Percentiles rank a stretch among this genome's conserved stretches.
phyloP scores from a whole-genome alignment of 2,797 vertebrate genomes.

The Cheracebus regulus region DNA sequence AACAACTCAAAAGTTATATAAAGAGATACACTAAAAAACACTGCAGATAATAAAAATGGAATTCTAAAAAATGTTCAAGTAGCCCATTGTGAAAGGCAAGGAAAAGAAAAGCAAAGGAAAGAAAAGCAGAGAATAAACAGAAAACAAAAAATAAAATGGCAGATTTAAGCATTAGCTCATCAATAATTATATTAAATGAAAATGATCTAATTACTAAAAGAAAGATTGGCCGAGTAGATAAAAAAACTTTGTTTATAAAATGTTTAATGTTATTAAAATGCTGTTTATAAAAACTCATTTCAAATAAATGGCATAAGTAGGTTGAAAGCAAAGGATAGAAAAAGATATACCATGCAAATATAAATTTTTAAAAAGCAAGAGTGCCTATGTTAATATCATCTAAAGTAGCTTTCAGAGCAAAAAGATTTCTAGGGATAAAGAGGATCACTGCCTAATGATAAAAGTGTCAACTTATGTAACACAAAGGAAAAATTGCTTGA shows the following conservation, averaged over 20 bases:
- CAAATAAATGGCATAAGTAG: background rate
- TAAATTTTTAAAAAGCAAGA: background rate
- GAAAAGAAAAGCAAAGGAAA: background rate
- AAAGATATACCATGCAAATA: background rate
- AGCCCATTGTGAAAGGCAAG: background rate
- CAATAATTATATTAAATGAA: background rate
- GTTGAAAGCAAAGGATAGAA: background rate
- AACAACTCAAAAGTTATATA: background rate
- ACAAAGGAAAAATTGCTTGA: too few species aligned
- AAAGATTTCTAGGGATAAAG: background rate
- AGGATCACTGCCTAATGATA: background rate
- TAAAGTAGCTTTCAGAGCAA: background rate
- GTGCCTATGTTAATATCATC: background rate
- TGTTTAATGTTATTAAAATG: background rate
- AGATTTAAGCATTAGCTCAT: background rate
- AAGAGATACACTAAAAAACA: background rate
- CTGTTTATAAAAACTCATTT: background rate
- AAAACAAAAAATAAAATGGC: background rate
- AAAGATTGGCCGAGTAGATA: background rate
- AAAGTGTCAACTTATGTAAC: background rate
- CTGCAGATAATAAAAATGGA: background rate
- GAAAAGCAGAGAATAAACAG: background rate
- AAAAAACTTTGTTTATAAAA: background rate
- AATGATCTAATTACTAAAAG: background rate
- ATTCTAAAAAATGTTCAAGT: background rate